Percentiles rank a stretch among this genome's conserved stretches.
phyloP scores from a whole-genome alignment of 2,888 invertebrate genomes.

The Clostera curtula region DNA sequence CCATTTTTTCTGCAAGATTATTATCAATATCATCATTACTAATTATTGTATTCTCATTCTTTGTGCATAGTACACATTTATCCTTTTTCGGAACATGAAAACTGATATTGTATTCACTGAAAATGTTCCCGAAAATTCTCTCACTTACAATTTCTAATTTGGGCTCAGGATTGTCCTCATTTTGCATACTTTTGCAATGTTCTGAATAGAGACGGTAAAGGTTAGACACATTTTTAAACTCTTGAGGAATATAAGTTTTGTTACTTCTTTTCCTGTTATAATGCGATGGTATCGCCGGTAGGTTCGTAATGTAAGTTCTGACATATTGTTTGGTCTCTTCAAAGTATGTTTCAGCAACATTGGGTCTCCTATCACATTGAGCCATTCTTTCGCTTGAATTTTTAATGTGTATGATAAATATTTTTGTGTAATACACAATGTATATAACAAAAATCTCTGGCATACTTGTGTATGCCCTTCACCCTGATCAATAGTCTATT shows the following conservation, averaged over 20 bases:
- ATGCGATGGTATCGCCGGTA: not conserved
- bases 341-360: not conserved
- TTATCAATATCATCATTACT: not conserved
- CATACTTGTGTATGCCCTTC: constrained; percentile 6
- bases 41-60: constrained; percentile 1
- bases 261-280: not conserved
- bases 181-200: not conserved
- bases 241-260: not conserved
- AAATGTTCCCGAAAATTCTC: not conserved
- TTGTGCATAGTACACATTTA: constrained; percentile 3
- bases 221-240: not conserved
- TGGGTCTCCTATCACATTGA: not conserved
- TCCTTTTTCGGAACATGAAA: constrained; percentile 3
- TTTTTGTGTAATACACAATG: constrained; percentile 9
- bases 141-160: not conserved
- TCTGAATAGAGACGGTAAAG: not conserved
- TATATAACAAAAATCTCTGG: constrained; percentile 7
- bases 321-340: not conserved
- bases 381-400: constrained; percentile 2
- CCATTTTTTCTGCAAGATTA: not conserved
- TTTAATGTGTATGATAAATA: constrained; percentile 6
- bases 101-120: constrained; percentile 2
- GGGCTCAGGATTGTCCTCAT: not conserved
- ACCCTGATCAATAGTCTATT: constrained; percentile 5
- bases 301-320: not conserved